Percentiles rank a stretch among this genome's conserved stretches.
phyloP scores from a whole-genome alignment of 2,888 invertebrate genomes.

The Toxonevra muliebris region DNA sequence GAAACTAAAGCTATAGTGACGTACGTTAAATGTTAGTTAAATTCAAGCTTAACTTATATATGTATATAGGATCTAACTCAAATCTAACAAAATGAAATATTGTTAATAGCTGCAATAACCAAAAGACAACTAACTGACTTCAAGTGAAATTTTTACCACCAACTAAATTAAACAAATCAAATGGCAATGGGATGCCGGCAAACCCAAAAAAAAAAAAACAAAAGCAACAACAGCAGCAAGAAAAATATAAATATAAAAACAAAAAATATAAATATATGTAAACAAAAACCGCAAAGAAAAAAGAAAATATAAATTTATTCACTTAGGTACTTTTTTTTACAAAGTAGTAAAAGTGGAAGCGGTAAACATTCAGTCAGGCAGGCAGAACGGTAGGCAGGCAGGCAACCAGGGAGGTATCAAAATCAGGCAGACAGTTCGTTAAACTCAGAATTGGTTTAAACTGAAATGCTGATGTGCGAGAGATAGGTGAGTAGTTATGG shows the following conservation, averaged over 20 bases:
- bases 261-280: neutral
- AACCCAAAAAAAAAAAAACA: no score
- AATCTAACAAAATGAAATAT: no score
- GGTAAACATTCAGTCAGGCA: neutral
- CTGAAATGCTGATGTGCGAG: neutral
- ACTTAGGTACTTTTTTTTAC: no score
- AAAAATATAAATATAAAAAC: neutral
- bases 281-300: constrained; percentile 9
- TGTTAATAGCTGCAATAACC: no score
- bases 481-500: neutral
- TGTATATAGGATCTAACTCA: no score
- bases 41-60: no score
- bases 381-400: neutral
- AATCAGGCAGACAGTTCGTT: constrained; percentile 19
- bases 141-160: constrained; percentile 21
- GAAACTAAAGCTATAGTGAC: no score
- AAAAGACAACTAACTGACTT: neutral
- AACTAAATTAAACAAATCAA: constrained; percentile 13
- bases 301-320: no score
- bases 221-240: no score
- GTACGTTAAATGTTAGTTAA: no score
- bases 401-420: neutral
- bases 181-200: neutral
- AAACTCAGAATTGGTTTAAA: constrained; percentile 22
- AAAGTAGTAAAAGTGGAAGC: neutral